These are phyloP conservation scores for Bostrychus sinensis DNA, from an alignment of 2,113 vertebrate species.

Conservation along the genomic window DNA sequence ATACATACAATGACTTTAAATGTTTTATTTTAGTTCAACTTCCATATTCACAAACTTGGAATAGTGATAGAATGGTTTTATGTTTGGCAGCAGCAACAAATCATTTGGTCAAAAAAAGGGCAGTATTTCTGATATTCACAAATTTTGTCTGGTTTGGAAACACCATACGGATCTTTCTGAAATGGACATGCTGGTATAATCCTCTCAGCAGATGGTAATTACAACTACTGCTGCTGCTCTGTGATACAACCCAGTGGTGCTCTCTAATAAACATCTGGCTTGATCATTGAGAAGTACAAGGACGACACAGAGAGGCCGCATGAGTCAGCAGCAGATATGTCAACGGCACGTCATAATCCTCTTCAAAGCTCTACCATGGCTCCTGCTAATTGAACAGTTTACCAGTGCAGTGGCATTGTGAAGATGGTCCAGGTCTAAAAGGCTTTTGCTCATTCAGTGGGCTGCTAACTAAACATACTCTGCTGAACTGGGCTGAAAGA, in stretches of 20 bases:
- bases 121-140: slow-evolving; percentile 24
- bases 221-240: slow-evolving; percentile 46
- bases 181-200: slow-evolving; percentile 46
- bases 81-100: background rate
- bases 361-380: slow-evolving; percentile 14
- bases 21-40: too few species aligned
- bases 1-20: too few species aligned
- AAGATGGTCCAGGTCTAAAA: slow-evolving; percentile 7
- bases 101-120: slow-evolving; percentile 6
- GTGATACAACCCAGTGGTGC: slow-evolving; percentile 63
- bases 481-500: too few species aligned
- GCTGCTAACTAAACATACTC: too few species aligned
- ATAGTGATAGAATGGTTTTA: too few species aligned
- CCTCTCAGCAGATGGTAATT: slow-evolving; percentile 78
- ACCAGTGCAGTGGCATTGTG: background rate
- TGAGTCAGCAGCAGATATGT: slow-evolving; percentile 21
- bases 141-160: slow-evolving; percentile 28
- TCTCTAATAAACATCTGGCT: slow-evolving; percentile 76
- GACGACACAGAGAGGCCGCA: slow-evolving; percentile 26
- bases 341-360: slow-evolving; percentile 3
- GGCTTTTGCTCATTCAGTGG: background rate
- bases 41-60: background rate
- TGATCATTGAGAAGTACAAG: slow-evolving; percentile 47
- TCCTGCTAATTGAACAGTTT: slow-evolving; percentile 11
- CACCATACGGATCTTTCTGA: slow-evolving; percentile 40